Evolutionary conservation across 1,140 invertebrate species (phyloP).

Genomic region (Drosophila melanica): DNA sequence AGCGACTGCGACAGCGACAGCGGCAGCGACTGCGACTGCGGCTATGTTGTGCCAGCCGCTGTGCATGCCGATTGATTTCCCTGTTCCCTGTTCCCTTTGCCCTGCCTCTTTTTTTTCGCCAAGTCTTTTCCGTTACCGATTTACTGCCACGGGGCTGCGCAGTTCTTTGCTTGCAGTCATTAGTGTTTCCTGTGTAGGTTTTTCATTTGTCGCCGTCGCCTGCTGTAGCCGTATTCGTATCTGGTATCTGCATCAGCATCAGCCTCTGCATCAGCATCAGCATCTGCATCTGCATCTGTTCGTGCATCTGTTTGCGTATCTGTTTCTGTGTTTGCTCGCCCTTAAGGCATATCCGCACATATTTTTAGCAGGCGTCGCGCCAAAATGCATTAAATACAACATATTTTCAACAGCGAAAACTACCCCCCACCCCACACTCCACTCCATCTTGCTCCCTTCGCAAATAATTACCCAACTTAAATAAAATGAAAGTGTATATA

Average conservation of each 20-base stretch:
- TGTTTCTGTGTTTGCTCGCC: neutral
- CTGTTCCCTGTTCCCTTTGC: constrained; percentile 26
- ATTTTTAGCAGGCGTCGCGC: constrained; percentile 48
- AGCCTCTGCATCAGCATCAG: neutral
- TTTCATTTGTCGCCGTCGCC: constrained; percentile 63
- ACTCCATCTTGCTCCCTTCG: no score
- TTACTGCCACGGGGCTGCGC: constrained; percentile 29
- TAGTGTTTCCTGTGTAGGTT: constrained; percentile 79
- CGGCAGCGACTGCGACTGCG: constrained; percentile 3
- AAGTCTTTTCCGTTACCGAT: constrained; percentile 59
- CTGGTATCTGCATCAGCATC: neutral
- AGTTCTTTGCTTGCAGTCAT: constrained; percentile 68
- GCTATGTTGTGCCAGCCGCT: neutral
- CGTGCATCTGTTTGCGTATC: neutral
- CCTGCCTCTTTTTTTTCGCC: constrained; percentile 13
- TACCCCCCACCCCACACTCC: neutral
- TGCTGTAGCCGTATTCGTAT: constrained; percentile 9
- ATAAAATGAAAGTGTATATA: no score
- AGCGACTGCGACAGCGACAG: constrained; percentile 7
- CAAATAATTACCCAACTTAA: no score
- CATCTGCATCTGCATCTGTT: neutral
- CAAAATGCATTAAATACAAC: constrained; percentile 28
- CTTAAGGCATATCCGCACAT: constrained; percentile 42
- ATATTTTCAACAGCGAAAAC: constrained; percentile 11
- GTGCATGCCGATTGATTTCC: constrained; percentile 39